Percentiles rank a stretch among this genome's conserved stretches.
Conservation (phyloP, 1,140 invertebrate species). For the Chrysopa pallens region DNA sequence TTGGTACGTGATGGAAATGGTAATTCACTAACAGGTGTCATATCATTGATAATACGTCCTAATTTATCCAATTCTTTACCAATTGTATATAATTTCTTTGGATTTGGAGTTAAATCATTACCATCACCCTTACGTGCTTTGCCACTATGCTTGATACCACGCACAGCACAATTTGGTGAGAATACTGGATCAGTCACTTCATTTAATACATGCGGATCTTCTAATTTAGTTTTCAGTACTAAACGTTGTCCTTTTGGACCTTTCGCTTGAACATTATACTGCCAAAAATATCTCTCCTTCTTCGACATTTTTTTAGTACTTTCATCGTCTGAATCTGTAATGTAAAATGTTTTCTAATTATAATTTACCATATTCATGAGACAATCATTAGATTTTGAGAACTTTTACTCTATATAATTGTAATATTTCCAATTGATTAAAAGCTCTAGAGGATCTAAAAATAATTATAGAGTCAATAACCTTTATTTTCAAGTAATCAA, state of each 20-base stretch:
- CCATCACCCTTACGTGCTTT: slow-evolving; percentile 95
- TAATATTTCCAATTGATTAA: too few species aligned
- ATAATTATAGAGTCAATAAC: too few species aligned
- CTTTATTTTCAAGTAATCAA: too few species aligned
- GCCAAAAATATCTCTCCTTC: slow-evolving; percentile 89
- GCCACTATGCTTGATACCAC: slow-evolving; percentile 81
- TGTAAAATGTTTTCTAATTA: slow-evolving; percentile 6
- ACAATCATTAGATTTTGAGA: too few species aligned
- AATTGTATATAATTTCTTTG: slow-evolving; percentile 75
- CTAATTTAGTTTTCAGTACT: slow-evolving; percentile 59
- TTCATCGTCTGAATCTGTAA: slow-evolving; percentile 47
- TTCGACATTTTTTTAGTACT: slow-evolving; percentile 41
- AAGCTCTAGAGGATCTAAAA: too few species aligned
- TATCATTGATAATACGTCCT: slow-evolving; percentile 80
- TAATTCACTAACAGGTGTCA: slow-evolving; percentile 86
- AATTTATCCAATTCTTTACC: slow-evolving; percentile 80
- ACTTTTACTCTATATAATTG: too few species aligned
- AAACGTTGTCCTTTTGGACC: slow-evolving; percentile 86
- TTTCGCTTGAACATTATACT: slow-evolving; percentile 97
- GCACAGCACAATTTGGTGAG: slow-evolving; percentile 69
- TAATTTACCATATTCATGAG: too few species aligned
- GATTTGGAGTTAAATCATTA: slow-evolving; percentile 91
- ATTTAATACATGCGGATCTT: slow-evolving; percentile 85
- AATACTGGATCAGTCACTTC: slow-evolving; percentile 85
- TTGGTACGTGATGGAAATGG: slow-evolving; percentile 77